These are phyloP conservation scores for Drosophila aff. DNA, from an alignment of 1,140 invertebrate species.

Conservation along the genomic window DNA sequence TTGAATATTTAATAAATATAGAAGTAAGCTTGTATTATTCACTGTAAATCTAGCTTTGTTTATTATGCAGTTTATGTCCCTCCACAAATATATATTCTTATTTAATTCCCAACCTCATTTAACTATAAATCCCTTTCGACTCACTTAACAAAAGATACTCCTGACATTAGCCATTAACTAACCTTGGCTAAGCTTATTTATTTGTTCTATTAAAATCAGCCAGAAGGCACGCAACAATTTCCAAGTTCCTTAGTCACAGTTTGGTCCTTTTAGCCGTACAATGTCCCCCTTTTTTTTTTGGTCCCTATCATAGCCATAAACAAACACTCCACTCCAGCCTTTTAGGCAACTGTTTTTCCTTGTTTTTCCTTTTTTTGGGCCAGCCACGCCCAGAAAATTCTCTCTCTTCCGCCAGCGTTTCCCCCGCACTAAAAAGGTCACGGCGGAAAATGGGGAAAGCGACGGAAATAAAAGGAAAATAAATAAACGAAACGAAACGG, in stretches of 20 bases:
- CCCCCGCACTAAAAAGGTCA: conserved; percentile 64
- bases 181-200: conserved; percentile 16
- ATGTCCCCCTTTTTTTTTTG: background rate
- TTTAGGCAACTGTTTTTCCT: conserved; percentile 32
- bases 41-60: no score
- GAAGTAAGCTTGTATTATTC: background rate
- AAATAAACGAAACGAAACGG: conserved; percentile 51
- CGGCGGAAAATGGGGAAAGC: conserved; percentile 55
- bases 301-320: conserved; percentile 46
- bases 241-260: conserved; percentile 33
- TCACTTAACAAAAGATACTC: conserved; percentile 10
- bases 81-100: background rate
- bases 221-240: conserved; percentile 25
- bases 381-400: conserved; percentile 76
- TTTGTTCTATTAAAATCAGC: conserved; percentile 27
- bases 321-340: conserved; percentile 45
- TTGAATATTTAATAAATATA: background rate
- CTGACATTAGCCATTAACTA: conserved; percentile 1
- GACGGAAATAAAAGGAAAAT: conserved; percentile 45
- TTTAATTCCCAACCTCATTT: background rate
- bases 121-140: conserved; percentile 1
- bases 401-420: conserved; percentile 10
- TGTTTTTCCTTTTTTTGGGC: background rate
- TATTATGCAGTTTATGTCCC: background rate
- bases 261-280: conserved; percentile 7